These are phyloP conservation scores for Albula goreensis DNA, from an alignment of 2,113 vertebrate genomes.

Conservation along the genomic window DNA sequence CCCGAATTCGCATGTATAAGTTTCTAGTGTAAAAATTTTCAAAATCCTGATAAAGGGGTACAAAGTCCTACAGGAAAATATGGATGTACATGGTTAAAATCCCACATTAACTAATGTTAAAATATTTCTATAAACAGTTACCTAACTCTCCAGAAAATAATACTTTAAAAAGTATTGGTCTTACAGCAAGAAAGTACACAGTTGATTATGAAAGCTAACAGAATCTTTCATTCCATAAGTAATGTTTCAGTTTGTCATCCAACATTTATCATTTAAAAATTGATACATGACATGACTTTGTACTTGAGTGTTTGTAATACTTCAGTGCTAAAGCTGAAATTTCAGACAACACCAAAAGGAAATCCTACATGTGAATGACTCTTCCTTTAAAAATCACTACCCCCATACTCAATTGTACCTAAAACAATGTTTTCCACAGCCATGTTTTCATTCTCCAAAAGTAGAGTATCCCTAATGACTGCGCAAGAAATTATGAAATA, in stretches of 20 bases:
- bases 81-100: background rate
- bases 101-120: background rate
- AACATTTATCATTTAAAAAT: background rate
- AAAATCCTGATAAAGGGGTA: constrained; percentile 91
- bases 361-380: background rate
- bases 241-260: background rate
- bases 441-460: background rate
- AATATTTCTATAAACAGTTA: background rate
- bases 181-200: background rate
- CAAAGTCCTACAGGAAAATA: constrained; percentile 78
- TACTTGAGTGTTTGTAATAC: background rate
- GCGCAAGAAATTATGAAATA: background rate
- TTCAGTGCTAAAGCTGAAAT: background rate
- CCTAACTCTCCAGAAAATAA: background rate
- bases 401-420: background rate
- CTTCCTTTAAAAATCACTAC: background rate
- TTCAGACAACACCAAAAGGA: background rate
- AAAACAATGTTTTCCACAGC: background rate
- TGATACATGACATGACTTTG: background rate
- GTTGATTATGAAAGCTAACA: background rate
- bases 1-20: constrained; percentile 89
- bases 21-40: constrained; percentile 95
- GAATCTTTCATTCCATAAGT: background rate
- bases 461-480: background rate
- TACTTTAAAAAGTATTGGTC: background rate